These are phyloP conservation scores for Pseudochromis fuscus DNA, from an alignment of 2,797 vertebrate genomes.

Conservation along the genomic window DNA sequence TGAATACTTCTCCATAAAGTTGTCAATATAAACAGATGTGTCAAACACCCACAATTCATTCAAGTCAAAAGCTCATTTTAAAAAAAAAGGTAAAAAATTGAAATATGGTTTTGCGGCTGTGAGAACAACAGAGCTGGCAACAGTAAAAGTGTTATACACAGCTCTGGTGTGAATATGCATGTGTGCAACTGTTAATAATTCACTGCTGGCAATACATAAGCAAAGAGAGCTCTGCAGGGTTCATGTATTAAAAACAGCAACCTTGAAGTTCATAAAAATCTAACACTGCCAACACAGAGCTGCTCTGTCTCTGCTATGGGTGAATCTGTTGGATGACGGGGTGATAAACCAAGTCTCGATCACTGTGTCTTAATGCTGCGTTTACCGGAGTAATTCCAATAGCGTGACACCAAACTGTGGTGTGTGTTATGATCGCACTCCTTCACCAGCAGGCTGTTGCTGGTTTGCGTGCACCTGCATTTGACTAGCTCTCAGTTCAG, in stretches of 20 bases:
- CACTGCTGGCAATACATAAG: background rate
- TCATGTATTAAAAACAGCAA: background rate
- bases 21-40: background rate
- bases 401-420: background rate
- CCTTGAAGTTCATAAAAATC: background rate
- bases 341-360: too few species aligned
- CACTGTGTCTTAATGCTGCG: too few species aligned
- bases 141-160: constrained; percentile 1
- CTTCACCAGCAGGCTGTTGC: background rate
- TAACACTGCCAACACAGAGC: background rate
- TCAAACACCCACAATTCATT: constrained; percentile 1
- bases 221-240: constrained; percentile 4
- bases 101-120: background rate
- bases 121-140: constrained; percentile 10
- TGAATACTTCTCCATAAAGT: background rate
- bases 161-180: background rate
- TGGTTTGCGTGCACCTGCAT: constrained; percentile 38
- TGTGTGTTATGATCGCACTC: background rate
- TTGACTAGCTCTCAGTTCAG: constrained; percentile 25
- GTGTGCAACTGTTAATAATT: constrained; percentile 14
- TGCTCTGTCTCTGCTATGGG: background rate
- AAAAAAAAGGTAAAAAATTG: background rate
- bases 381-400: too few species aligned
- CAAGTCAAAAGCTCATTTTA: background rate
- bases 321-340: background rate